Evolutionary conservation across 2,888 invertebrate genomes (phyloP), one percentile per base, ranked within the genome.

Genomic region (Drosophila conformis): DNA sequence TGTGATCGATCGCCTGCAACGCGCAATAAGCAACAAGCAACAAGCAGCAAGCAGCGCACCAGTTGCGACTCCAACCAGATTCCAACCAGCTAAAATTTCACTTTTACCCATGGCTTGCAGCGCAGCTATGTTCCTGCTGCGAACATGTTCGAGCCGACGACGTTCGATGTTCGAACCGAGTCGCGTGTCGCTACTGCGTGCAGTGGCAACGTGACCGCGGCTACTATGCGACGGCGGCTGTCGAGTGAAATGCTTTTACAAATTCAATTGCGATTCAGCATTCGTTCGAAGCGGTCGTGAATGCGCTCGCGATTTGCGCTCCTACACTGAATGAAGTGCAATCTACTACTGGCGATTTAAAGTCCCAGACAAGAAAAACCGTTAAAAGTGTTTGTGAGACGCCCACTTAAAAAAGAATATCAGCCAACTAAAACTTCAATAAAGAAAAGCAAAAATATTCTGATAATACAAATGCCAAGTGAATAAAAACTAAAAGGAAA

Each of bases 261-360:
- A 89, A 83, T 87, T 91, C 91, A 91, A 91, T 90, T 87, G 86
- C 84, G 87, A 86, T 91, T 89, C 75, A 87, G 79, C 89, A 76
- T 80, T 87, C 89, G 82, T 76, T 77, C 78, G 76, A 82, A 84
- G 61, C 84, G 82, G 84, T 87, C 82, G 80, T 78, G 75, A 62
- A 75, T 71, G 65, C 71, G 80, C 74, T 71, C 59, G 69, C 60
- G 60, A 75, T 10, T 13, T 69, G 78, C 71, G 78, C 33, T 1
- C 33, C 29, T 8, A 42, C 40, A 57, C 42, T 67, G 49, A 74
- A 46, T 77, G 58, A 59, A 66, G 61, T 76, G 72, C 72, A 76
- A 52, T 63, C 25, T 42, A 51, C 36, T 72, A 42, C 54, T 57
- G 57, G 70, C 71, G 72, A 69, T 65, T 76, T 69, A 75, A 40